These are phyloP conservation scores for Amazona guildingii DNA, from an alignment of 2,113 vertebrate genomes.

Conservation along the genomic window DNA sequence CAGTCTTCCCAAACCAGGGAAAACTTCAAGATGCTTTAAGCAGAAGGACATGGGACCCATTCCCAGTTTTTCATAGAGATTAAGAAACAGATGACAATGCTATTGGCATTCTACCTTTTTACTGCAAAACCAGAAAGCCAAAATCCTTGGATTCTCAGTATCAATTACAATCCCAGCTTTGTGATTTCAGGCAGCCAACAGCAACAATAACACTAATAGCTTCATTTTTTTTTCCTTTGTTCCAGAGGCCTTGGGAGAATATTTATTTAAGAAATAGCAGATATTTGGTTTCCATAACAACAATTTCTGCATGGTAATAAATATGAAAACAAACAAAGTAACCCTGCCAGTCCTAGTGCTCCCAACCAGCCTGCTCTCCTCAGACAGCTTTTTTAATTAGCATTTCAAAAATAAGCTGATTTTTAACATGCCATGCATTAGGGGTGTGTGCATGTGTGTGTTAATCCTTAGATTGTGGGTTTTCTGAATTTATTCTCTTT, in stretches of 20 bases:
- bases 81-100: not conserved
- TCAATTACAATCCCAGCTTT: not conserved
- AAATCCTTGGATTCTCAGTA: not conserved
- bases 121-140: not conserved
- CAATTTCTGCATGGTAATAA: not conserved
- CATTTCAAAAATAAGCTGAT: not conserved
- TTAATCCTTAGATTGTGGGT: not conserved
- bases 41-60: not conserved
- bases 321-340: not conserved
- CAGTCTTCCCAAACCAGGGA: not conserved
- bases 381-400: not conserved
- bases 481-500: not conserved
- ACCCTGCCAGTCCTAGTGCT: not conserved
- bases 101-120: not conserved
- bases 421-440: not conserved
- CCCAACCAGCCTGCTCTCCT: not conserved
- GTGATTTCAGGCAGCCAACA: not conserved
- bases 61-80: not conserved
- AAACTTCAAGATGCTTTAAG: not conserved
- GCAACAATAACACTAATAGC: not conserved
- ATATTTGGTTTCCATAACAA: constrained; percentile 6
- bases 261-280: constrained; percentile 13
- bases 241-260: not conserved
- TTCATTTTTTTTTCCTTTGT: not conserved
- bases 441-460: not conserved